Evolutionary conservation across 2,888 invertebrate genomes (phyloP), one percentile per base, ranked within the genome.

Genomic region (Amphiduros pacificus): DNA sequence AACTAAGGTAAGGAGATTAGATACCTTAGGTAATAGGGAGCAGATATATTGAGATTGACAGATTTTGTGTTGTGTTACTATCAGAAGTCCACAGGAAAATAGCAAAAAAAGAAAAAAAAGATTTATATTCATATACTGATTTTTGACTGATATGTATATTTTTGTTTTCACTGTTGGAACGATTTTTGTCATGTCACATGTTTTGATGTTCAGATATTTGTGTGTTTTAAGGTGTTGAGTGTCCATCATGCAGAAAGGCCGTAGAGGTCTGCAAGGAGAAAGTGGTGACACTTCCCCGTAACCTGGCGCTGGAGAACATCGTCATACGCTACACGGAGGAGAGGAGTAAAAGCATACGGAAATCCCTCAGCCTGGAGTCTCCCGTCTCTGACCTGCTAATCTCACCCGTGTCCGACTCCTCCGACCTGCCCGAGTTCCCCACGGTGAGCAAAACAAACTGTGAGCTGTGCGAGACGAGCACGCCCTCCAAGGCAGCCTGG

Each of bases 251-350:
- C 60, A 68, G 79, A 48, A 73, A 75, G 51, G 64, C 67, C 9
- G 71, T 73, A 22, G 57, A 69, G 27, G 55, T 77, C 24, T 67
- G 65, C 9, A 63, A 67, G 52, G 74, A 75, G 40, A 69, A 68
- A 53, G 61, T 78, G 5, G 61, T 68, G 20, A 68, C 67, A 36
- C 71, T 79, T 14, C 78, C 79, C 1, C 69, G 73, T 44, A 79
- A 79, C 64, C 69, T 78, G 41, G 77, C 77, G 9, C 69, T 79
- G 54, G 79, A 78, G 63, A 78, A 78, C 63, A 72, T 79, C 50
- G 78, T 79, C 41, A 74, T 76, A 65, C 73, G 79, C 11, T 78
- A 73, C 60, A 75, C 74, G 55, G 78, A 78, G 65, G 75, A 78
- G 36, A 73, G 73, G 49, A 76, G 75, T 63, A 68, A 70, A 48